Evolutionary conservation across 2,113 vertebrate genomes (phyloP).

Genomic region (Synodontis membranacea): DNA sequence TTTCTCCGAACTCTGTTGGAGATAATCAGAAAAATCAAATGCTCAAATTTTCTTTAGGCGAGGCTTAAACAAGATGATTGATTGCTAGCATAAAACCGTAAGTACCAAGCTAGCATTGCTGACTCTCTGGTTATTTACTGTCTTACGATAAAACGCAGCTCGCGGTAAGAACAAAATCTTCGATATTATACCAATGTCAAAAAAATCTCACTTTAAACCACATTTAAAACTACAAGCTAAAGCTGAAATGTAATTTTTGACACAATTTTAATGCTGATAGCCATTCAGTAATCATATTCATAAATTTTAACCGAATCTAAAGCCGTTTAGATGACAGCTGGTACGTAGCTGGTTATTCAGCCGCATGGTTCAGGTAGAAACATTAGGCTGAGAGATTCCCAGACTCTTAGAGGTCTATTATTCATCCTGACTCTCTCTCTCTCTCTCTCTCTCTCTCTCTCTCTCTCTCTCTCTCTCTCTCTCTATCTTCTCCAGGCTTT

Average conservation of each 20-base stretch:
- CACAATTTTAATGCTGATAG: constrained; percentile 2
- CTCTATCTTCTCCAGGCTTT: constrained; percentile 72
- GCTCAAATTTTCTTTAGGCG: neutral
- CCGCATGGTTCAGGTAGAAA: constrained; percentile 66
- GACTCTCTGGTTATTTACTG: neutral
- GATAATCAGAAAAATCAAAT: neutral
- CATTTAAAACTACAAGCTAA: neutral
- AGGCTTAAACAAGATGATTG: neutral
- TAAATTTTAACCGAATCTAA: neutral
- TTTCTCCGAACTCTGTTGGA: neutral
- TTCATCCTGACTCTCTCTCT: constrained; percentile 63
- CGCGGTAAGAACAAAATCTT: neutral
- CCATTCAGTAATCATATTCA: neutral
- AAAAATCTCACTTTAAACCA: neutral
- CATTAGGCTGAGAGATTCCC: constrained; percentile 76
- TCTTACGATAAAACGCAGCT: neutral
- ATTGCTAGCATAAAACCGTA: neutral
- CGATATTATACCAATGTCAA: neutral
- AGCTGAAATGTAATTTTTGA: neutral
- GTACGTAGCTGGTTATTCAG: constrained; percentile 53
- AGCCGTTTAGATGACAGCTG: neutral
- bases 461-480: constrained; percentile 42
- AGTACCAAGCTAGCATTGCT: neutral
- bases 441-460: constrained; percentile 31
- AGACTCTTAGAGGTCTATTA: constrained; percentile 80